Evolutionary conservation across 2,888 invertebrate species (phyloP), one percentile per base, ranked within the genome.

Genomic region (Thera britannica): DNA sequence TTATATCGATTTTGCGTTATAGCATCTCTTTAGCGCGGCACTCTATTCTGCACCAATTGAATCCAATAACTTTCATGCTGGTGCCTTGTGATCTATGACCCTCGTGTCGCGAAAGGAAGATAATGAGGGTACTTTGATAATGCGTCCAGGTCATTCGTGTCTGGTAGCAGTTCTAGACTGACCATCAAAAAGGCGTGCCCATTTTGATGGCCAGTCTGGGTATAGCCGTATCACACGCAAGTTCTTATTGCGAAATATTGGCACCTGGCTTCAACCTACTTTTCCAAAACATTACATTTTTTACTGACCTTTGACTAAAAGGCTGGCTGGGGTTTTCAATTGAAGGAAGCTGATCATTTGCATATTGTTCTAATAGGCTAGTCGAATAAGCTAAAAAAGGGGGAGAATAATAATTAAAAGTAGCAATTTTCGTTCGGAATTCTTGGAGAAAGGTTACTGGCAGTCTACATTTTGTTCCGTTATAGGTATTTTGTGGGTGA

Each of bases 141-240:
- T 9, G 9, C 2, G 51, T 51, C 51, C 23, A 51, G 51, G 51
- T 2, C 51, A 51, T 23, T 54, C 61, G 61, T 62, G 61, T 46
- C 55, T 46, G 44, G 35, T 12, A n/a, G 54, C 36, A 12, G 46
- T 62, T 46, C 11, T 36, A 11, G 23, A 23, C 23, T 23, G 23
- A 23, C 23, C 23, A 23, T 23, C 23, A 23, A 12, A 62, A 35
- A 46, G 54, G 35, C 61, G 4, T 55, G 6, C 54, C 46, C 36
- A 46, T 46, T n/a, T 52, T 12, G 38, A 49, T 9, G 52, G 41
- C 4, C 5, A 41, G 2, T 41, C 38, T 44, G 41, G n/a, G 34
- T 61, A 54, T 46, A 46, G 61, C 2, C 8, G 8, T 54, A 41
- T 34, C 61, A n/a, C 61, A 62, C 61, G 61, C 54, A 44, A 54